Evolutionary conservation across 2,888 invertebrate species (phyloP), one percentile per base, ranked within the genome.

Genomic region (Agrilus cyanescens): DNA sequence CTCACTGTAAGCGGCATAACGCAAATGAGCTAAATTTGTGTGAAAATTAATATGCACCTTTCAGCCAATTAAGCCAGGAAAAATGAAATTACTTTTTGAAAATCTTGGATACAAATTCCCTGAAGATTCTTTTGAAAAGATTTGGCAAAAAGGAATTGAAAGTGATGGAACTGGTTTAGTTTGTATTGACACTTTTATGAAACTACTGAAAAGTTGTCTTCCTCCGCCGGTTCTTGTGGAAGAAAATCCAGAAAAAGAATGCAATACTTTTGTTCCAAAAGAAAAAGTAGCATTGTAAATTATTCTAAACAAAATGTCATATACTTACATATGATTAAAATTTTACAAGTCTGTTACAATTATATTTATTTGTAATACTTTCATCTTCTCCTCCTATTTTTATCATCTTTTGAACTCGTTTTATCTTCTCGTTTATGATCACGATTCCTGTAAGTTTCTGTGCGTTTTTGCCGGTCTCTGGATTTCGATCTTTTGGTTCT

Each of bases 161-260:
- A 54, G 58, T 41, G 74, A 75, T 56, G 66, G 70, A 30, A 61
- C 69, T 49, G 73, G 71, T 3, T 63, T 63, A 59, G 75, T 76
- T 20, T 74, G 74, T 51, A 70, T 67, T 33, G 73, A 75, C 57
- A 74, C 75, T 6, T 75, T 74, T 44, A 59, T 61, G 38, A 51
- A 56, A 14, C 40, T 66, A 38, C 20, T 66, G 30, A 52, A 60
- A 32, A 46, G 53, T 18, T 46, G 56, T 7, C 45, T 55, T 25
- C 56, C 56, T 4, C 49, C 54, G 5, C 49, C 50, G 5, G 49
- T 46, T 89, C 18, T 89, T 87, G 25, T 86, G 86, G 61, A 83
- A 83, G 59, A 85, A 84, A 64, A 80, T 10, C 25, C 25, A 78
- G 53, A 78, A 79, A 57, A 76, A 70, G 50, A 70, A 68, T 50